Evolutionary conservation across 2,797 vertebrate genomes (phyloP), one percentile per base, ranked within the genome.

Genomic region (Propithecus perrieri): DNA sequence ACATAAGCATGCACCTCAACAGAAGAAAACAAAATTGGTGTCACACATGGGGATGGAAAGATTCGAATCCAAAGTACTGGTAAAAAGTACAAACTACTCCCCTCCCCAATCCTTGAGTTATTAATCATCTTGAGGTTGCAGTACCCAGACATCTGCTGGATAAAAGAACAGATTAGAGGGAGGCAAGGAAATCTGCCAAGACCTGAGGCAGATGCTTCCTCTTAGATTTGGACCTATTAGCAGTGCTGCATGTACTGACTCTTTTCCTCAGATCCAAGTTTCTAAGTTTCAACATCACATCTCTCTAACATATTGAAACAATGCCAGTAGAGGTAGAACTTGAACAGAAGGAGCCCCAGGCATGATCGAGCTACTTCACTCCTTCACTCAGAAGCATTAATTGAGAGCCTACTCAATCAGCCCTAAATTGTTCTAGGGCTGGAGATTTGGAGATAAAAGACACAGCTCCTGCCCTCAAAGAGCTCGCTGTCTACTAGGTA

Each of bases 151-250:
- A 97, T 96, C 93, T 96, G 93, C 57, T 67, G 55, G 81, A 89
- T 89, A 57, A 93, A 96, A 95, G 53, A 96, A 96, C 80, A 91
- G 75, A 97, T 94, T 89, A 97, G 88, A 97, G 63, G 33, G 96
- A 91, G 28, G 92, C 76, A 96, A 53, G 95, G 22, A 97, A 97
- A 79, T 75, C 80, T 97, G 83, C 76, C 95, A 94, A 92, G 80
- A 88, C 98, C 95, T 84, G 24, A 91, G 81, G 93, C 91, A 76
- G 91, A 95, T 57, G 71, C 71, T 97, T 94, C 92, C 91, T 88
- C 91, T 91, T 90, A 71, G 63, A 97, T 50, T 96, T 97, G 97
- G 92, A 96, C 55, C 96, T 53, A 41, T 67, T 35, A 94, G 76
- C 93, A 80, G 90, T 1, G 6, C 26, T 80, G 7, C 83, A 79